Base-by-base conservation (phyloP, 2,888 invertebrate species). In the Xestobium rufovillosum region DNA sequence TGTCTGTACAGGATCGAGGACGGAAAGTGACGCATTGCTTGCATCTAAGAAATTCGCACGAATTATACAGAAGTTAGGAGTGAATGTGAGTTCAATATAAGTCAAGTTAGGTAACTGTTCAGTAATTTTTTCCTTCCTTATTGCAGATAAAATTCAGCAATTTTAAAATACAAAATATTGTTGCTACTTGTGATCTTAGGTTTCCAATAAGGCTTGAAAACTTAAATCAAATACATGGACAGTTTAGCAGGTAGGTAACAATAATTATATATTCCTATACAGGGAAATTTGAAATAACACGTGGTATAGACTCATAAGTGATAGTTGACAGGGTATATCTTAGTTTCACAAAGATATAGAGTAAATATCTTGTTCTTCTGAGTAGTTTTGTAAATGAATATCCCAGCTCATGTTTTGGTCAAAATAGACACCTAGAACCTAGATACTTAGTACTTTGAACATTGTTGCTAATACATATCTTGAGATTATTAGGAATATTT, bases 11-110 rank as follows among this genome's bases (percentile, higher is more conserved):
- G 87, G 87, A 3, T 78, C 85, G 2, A 76, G 78, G 56, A 83
- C 79, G 60, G 87, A 87, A 64, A 75, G 76, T 28, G 82, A 85
- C 60, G 80, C 84, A 0, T 76, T 80, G 52, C 66, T 87, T 42
- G 86, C 84, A 1, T 76, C 84, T 0, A 75, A 84, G 47, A 88
- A 88, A 60, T 85, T 85, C 68, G 83, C 84, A 1, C 73, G 85
- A 53, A 87, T 88, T 41, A 77, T 88, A 42, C 85, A 88, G 53
- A 86, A 83, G 65, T 66, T 88, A 12, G 84, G 84, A 33, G 85
- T 83, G 63, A 73, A 77, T 25, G 83, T 84, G 66, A 67, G 71
- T 66, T 32, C 38, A n/a, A 17, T 8, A 6, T 19, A n/a, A 8
- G 6, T 19, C 23, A 19, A n/a, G 6, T 19, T 19, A 6, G n/a